phyloP scores from a whole-genome alignment of 2,113 vertebrate genomes.

The Lutjanus erythropterus region DNA sequence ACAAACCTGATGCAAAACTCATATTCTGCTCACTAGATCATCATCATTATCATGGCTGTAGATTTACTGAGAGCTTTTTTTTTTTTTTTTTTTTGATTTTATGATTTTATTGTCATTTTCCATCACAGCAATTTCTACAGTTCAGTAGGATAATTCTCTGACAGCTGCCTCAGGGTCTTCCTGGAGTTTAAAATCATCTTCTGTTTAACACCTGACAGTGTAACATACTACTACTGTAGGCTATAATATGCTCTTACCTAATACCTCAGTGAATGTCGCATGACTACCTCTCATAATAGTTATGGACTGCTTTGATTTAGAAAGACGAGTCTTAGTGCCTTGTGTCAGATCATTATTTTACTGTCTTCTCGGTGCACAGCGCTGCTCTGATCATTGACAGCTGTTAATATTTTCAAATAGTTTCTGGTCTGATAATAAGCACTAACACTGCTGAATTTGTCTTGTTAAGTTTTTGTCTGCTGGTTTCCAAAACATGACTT shows the following conservation, averaged over 20 bases:
- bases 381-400: too few species aligned
- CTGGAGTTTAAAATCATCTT: neutral
- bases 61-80: neutral
- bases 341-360: too few species aligned
- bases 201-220: neutral
- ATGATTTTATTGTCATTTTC: neutral
- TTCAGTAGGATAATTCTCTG: neutral
- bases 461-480: neutral
- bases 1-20: too few species aligned
- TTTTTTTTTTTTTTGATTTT: neutral
- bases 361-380: too few species aligned
- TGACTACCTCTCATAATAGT: neutral
- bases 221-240: too few species aligned
- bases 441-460: neutral
- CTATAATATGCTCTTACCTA: neutral
- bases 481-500: neutral
- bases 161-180: neutral
- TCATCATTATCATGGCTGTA: neutral
- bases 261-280: neutral
- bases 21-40: neutral
- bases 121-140: neutral
- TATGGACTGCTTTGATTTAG: neutral
- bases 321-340: neutral
- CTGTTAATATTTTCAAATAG: too few species aligned
- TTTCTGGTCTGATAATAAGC: neutral